Conservation (phyloP, 1,140 invertebrate species). For the Drosophila fuyamai region DNA sequence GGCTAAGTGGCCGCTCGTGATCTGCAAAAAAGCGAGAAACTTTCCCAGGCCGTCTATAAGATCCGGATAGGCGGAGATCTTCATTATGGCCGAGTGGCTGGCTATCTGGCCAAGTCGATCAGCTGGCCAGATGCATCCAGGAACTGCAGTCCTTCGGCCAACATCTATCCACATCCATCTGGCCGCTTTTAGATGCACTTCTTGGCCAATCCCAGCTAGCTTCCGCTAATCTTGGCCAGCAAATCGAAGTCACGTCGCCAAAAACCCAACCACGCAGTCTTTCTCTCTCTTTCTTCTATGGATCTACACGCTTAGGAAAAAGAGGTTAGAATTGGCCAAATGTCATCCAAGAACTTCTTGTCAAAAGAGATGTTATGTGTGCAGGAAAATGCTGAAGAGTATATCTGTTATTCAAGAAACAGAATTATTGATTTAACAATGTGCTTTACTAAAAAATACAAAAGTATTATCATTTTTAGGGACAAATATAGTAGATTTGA, state of each 20-base stretch:
- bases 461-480: too few relatives aligned
- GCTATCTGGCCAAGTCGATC: conserved; percentile 30
- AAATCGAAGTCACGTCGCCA: conserved; percentile 72
- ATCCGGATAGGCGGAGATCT: conserved; percentile 44
- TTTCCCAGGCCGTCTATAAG: conserved; percentile 65
- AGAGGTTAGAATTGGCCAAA: too few relatives aligned
- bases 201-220: conserved; percentile 35
- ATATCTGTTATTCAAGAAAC: not conserved
- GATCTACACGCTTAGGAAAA: conserved; percentile 50
- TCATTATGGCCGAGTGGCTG: conserved; percentile 40
- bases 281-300: conserved; percentile 40
- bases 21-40: conserved; percentile 37
- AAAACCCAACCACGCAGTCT: conserved; percentile 34
- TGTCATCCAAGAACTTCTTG: too few relatives aligned
- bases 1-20: conserved; percentile 63
- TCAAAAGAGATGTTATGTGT: too few relatives aligned
- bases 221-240: conserved; percentile 59
- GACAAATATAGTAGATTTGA: too few relatives aligned
- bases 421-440: too few relatives aligned
- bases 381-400: too few relatives aligned
- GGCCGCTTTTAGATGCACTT: conserved; percentile 2
- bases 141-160: conserved; percentile 4
- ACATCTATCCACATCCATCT: conserved; percentile 7
- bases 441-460: too few relatives aligned
- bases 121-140: conserved; percentile 37